Evolutionary conservation across 2,888 invertebrate species (phyloP), one percentile per base, ranked within the genome.

Genomic region (Amphipyra berbera): DNA sequence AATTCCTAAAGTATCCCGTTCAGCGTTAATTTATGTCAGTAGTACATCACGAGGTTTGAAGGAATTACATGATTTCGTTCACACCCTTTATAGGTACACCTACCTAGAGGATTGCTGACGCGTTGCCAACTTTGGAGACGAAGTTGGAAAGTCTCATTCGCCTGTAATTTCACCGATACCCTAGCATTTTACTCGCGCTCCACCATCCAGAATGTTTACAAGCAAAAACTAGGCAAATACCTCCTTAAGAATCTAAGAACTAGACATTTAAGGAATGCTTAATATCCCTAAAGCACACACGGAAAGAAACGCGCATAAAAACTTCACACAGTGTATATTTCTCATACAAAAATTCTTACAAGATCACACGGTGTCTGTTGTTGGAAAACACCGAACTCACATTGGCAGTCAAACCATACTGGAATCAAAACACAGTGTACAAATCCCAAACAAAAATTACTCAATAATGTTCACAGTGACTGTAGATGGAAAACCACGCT

Each of bases 401-500:
- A 58, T 53, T 13, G 9, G 30, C 30, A 44, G 30, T 41, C 13
- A 37, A 49, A 56, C n/a, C 37, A 13, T 15, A 47, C 50, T 35
- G 45, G 21, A 50, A 50, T 41, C 13, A 10, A 47, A 56, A 66
- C 76, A 76, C 76, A 15, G 76, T 70, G 75, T 47, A 30, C 33
- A 10, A 72, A 40, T 58, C 38, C 47, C 30, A 48, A 40, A 59
- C 61, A 44, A 56, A 72, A 56, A 71, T 55, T 41, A 55, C 57
- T 64, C 45, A 45, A 68, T 57, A 54, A 61, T 13, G 7, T 37
- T 45, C 59, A 65, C 49, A 27, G 72, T 56, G 58, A 33, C 48
- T 41, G 15, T 42, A 61, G 58, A 52, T 69, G 79, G 79, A 76
- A 76, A 59, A 63, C 77, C 48, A 27, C 47, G 55, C 59, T 60